Conservation (phyloP, 2,797 vertebrate species). For the Glyptemys insculpta region DNA sequence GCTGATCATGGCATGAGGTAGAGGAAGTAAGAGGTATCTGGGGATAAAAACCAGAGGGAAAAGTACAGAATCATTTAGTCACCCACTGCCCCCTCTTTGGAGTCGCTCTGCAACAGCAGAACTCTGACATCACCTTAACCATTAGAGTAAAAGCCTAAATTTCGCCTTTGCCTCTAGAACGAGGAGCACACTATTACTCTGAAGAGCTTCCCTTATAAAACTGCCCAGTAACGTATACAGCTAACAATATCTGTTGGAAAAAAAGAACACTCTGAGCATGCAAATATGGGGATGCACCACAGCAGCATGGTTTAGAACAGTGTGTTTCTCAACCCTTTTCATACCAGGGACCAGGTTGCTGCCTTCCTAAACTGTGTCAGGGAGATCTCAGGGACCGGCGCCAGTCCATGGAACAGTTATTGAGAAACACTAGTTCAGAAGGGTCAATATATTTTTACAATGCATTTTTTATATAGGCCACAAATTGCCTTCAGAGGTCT, state of each 20-base stretch:
- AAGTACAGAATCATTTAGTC: neutral
- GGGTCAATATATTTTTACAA: neutral
- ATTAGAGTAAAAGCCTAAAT: neutral
- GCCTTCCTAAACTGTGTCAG: neutral
- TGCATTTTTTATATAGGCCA: neutral
- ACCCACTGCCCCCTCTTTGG: fast-evolving
- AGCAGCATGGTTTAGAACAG: neutral
- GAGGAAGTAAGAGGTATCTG: neutral
- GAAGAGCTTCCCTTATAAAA: neutral
- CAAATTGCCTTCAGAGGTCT: neutral
- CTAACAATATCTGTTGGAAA: neutral
- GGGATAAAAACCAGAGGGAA: neutral
- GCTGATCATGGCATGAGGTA: neutral
- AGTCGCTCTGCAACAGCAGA: neutral
- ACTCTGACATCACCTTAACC: neutral
- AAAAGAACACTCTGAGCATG: neutral
- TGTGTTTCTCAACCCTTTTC: neutral
- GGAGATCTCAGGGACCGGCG: neutral
- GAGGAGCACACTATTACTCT: neutral
- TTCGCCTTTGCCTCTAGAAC: neutral
- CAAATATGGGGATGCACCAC: neutral
- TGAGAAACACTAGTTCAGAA: neutral
- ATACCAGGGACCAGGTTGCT: neutral
- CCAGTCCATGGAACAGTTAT: neutral
- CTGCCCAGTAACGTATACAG: fast-evolving